Percentiles rank a stretch among this genome's conserved stretches.
Evolutionary conservation across 1,140 invertebrate species (phyloP).

Genomic region (Pemphigus obesinymphae): DNA sequence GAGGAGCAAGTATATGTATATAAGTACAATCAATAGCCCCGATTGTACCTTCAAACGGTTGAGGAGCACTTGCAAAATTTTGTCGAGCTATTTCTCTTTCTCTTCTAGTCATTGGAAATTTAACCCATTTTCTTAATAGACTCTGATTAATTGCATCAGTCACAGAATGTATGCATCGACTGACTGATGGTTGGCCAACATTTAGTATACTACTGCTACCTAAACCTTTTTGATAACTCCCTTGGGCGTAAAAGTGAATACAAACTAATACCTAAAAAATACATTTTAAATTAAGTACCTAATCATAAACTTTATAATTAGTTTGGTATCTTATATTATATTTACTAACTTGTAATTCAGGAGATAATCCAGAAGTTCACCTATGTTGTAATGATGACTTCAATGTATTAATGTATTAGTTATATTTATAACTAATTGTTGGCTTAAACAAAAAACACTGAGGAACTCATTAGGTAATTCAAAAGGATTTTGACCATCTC

Average conservation of each 20-base stretch:
- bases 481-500: not conserved
- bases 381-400: too few species aligned
- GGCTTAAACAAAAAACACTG: too few species aligned
- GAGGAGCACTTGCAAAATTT: not conserved
- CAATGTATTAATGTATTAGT: too few species aligned
- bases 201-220: not conserved
- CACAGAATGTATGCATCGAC: not conserved
- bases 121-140: not conserved
- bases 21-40: too few species aligned
- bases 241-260: not conserved
- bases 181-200: not conserved
- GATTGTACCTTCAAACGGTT: not conserved
- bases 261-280: not conserved
- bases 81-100: not conserved
- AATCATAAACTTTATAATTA: too few species aligned
- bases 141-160: not conserved
- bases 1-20: not conserved
- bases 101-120: not conserved
- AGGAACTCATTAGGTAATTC: not conserved
- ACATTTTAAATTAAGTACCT: not conserved
- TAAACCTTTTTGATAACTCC: not conserved
- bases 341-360: too few species aligned
- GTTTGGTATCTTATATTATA: too few species aligned
- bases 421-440: too few species aligned
- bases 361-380: too few species aligned